Evolutionary conservation across 2,113 vertebrate species (phyloP).

Genomic region (Ardeotis arabs): DNA sequence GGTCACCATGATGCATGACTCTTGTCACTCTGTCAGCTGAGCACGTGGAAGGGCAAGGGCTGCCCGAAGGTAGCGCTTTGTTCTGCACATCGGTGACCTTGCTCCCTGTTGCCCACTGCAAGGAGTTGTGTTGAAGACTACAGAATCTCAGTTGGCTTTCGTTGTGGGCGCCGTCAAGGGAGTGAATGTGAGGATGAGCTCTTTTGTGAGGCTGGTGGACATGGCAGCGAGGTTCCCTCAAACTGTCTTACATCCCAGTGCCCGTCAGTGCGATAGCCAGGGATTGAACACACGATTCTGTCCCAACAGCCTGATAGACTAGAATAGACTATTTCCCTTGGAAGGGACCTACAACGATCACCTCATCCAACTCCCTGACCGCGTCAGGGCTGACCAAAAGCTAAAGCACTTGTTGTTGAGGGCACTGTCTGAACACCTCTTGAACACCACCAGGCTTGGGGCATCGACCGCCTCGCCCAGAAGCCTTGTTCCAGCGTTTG

Average conservation of each 20-base stretch:
- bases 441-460: no score
- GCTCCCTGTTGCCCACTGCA: not conserved
- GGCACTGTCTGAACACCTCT: no score
- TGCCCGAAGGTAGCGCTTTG: accelerated
- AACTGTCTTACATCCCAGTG: no score
- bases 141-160: not conserved
- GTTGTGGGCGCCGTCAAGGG: no score
- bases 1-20: accelerated
- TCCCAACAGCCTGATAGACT: not conserved
- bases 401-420: no score
- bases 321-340: no score
- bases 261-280: accelerated
- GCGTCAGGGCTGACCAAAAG: no score
- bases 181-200: not conserved
- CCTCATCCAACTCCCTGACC: no score
- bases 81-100: accelerated
- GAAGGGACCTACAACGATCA: no score
- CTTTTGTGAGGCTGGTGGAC: not conserved
- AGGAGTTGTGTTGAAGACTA: no score
- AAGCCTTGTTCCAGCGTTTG: no score
- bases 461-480: no score
- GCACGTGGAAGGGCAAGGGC: accelerated
- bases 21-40: accelerated
- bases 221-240: accelerated
- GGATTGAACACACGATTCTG: accelerated